phyloP scores from a whole-genome alignment of 2,888 invertebrate genomes.

The Drosophila prolongata region DNA sequence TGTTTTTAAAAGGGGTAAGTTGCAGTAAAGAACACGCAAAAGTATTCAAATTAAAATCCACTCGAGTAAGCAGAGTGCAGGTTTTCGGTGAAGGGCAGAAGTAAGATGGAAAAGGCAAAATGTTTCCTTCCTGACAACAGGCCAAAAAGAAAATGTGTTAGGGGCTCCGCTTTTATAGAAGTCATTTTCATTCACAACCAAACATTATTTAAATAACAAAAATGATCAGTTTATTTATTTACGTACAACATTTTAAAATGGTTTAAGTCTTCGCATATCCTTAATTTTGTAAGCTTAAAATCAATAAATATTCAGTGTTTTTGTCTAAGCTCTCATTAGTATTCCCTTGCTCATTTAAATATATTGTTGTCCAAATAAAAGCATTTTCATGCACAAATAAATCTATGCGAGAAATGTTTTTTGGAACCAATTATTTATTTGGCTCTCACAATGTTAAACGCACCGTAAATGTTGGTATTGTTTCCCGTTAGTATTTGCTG shows the following conservation, averaged over 20 bases:
- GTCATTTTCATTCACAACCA: constrained; percentile 3
- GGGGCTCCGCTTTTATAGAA: constrained; percentile 7
- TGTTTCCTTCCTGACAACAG: constrained; percentile 61
- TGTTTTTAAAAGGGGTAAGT: constrained; percentile 2
- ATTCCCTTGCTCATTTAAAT: constrained; percentile 16
- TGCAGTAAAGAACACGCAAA: constrained; percentile 43
- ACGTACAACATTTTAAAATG: too few species aligned
- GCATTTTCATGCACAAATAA: constrained; percentile 16
- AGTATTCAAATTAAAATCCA: constrained; percentile 80
- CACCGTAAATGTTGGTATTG: constrained; percentile 15
- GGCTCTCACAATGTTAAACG: constrained; percentile 8
- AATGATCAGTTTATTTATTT: background rate
- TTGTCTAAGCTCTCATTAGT: background rate
- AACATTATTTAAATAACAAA: background rate
- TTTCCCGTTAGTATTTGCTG: constrained; percentile 19
- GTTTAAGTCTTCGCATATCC: too few species aligned
- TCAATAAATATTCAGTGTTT: background rate
- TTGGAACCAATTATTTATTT: constrained; percentile 7
- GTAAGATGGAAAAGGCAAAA: constrained; percentile 42
- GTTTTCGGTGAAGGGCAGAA: constrained; percentile 44
- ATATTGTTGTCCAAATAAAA: constrained; percentile 5
- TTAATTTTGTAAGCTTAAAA: too few species aligned
- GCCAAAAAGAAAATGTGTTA: constrained; percentile 30
- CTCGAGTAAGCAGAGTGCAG: constrained; percentile 47
- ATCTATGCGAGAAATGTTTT: background rate